Evolutionary conservation across 92 coral and sea anemone species (phyloP), one percentile per base, ranked within the genome.

Genomic region (Micromussa lordhowensis): DNA sequence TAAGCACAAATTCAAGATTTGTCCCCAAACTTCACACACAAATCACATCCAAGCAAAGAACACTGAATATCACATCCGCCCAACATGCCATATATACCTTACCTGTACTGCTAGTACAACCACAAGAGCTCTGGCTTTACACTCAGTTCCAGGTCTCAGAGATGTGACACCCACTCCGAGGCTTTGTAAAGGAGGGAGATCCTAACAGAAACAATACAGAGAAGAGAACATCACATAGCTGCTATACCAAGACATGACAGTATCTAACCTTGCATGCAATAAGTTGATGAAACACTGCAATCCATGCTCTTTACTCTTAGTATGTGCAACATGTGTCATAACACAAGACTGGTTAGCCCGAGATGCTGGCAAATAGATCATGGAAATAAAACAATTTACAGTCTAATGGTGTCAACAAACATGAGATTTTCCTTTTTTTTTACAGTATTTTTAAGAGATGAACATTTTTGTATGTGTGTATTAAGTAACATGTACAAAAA

Each of bases 151-250:
- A 78, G 95, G 91, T 55, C 92, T 74, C n/a, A 96, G 90, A 3
- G 99, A 95, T 1, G 99, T 92, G 59, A 97, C 98, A 75, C 97
- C 99, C 77, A 97, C 91, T 70, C 99, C 97, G 55, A 97, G 93
- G 79, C 96, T 92, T 88, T 95, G 98, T 63, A 96, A 91, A 14
- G 99, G 99, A 13, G 99, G 97, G 2, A 96, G 91, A 49, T 96
- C 99, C 99, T 96, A 59, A 24, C 15, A 85, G 29, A 31, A 51
- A 49, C 34, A 80, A 73, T 8, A 54, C 79, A 85, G 49, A 80
- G 0, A 36, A 40, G 2, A 12, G 15, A 55, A 22, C 49, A 72
- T 3, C 21, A 34, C 6, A 31, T 18, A 26, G 16, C 34, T 30
- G 31, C 24, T 4, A 3, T 1, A 36, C 3, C 34, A 77, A 28